A percentile compares a stretch with the other conserved stretches of the same genome.
Conservation (phyloP, 2,888 invertebrate genomes). For the Orthonevra nobilis region DNA sequence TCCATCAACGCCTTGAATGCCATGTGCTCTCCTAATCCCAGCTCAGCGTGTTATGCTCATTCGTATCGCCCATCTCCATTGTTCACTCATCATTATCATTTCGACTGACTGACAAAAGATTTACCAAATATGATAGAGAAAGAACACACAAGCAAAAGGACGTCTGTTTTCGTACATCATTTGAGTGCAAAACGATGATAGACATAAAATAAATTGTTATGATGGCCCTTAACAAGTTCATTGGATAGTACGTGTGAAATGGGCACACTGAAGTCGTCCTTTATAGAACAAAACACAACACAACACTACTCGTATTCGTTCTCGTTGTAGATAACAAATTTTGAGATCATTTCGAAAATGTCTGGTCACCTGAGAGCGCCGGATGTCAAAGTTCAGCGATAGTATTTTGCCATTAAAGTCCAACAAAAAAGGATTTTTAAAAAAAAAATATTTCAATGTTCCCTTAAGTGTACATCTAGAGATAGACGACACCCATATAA, state of each 20-base stretch:
- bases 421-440: constrained; percentile 48
- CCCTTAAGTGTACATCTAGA: not conserved
- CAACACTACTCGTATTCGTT: no score
- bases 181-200: constrained; percentile 75
- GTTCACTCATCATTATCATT: constrained; percentile 39
- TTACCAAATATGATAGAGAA: constrained; percentile 60
- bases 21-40: constrained; percentile 53
- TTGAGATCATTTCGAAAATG: constrained; percentile 28
- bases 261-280: no score
- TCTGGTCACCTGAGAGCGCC: constrained; percentile 56
- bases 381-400: constrained; percentile 65
- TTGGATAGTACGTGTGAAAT: constrained; percentile 65
- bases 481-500: constrained; percentile 11
- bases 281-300: no score
- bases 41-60: constrained; percentile 31
- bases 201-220: constrained; percentile 73
- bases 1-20: constrained; percentile 34
- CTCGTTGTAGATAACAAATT: constrained; percentile 7
- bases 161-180: constrained; percentile 60
- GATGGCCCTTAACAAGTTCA: constrained; percentile 73
- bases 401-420: constrained; percentile 43
- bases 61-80: constrained; percentile 2
- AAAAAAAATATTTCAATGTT: constrained; percentile 28
- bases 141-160: not conserved
- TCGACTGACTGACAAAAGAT: constrained; percentile 58